Base-by-base conservation (phyloP, 2,888 invertebrate genomes). In the Epistrophe grossulariae region DNA sequence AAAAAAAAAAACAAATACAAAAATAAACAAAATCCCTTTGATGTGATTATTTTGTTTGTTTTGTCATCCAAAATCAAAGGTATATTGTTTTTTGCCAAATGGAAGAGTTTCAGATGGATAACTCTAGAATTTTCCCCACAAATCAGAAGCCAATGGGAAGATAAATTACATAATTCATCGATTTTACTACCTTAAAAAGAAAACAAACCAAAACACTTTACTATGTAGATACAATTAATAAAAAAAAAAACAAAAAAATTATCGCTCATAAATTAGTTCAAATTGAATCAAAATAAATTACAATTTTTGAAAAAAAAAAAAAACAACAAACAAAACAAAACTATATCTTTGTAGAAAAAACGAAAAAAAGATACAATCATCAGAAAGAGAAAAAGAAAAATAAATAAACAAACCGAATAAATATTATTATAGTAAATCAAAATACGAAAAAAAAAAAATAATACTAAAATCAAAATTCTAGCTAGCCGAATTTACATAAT, bases 1-100 rank as follows among this genome's bases (percentile, higher is more conserved):
- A 28, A 2, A 24, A 40, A 24, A 13, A 35, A 48, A 7, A 35
- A 8, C 13, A 50, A 66, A 4, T 0, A 43, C 8, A 43, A 11
- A 45, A 28, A 62, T 52, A 17, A 76, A 80, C 52, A 72, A 77
- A 77, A 77, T 76, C 13, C 19, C 43, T 73, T 79, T 59, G 50
- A 45, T 55, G 31, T 15, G 9, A 31, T 55, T 31, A n/a, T 10
- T 35, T 43, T 13, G 8, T 66, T 48, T 48, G 11, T 45, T 38
- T 38, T 9, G 2, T 15, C 5, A 1, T 9, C 5, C 17, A 40
- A 82, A 77, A 57, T 62, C 89, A 94, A 94, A 95, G 95, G 95
- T 96, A 96, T 94, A 95, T 96, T 94, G 96, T 96, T 94, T 96
- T 96, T 95, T 96, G 96, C 94, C 96, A 96, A 95, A 96, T 96